A percentile compares a stretch with the other conserved stretches of the same genome.
Conservation (phyloP, 2,888 invertebrate genomes). For the Chrysina gloriosa region DNA sequence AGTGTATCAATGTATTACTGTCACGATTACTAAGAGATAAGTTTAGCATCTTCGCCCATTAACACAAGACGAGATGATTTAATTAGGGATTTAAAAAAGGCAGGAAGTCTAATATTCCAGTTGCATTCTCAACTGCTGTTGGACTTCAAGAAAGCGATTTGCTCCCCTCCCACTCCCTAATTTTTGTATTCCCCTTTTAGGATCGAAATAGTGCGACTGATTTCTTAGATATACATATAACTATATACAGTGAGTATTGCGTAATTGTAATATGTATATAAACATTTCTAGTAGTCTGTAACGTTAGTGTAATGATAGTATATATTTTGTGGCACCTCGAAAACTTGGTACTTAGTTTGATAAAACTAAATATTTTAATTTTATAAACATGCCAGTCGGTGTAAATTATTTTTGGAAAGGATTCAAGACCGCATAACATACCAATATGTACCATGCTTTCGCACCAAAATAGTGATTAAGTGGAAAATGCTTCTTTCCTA, state of each 20-base stretch:
- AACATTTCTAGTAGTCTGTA: slow-evolving; percentile 31
- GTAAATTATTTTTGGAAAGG: slow-evolving; percentile 37
- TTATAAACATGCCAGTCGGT: slow-evolving; percentile 29
- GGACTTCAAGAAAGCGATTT: background rate
- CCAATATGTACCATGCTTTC: slow-evolving; percentile 29
- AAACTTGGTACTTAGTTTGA: slow-evolving; percentile 35
- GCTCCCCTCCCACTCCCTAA: background rate
- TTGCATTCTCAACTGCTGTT: background rate
- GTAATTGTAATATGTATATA: slow-evolving; percentile 29
- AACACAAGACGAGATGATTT: background rate
- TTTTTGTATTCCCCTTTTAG: no score
- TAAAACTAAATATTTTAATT: slow-evolving; percentile 35
- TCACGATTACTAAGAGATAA: slow-evolving; percentile 40
- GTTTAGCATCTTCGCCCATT: slow-evolving; percentile 8
- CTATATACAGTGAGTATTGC: slow-evolving; percentile 28
- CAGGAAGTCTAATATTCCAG: slow-evolving; percentile 11
- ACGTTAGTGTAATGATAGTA: slow-evolving; percentile 29
- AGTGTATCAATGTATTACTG: slow-evolving; percentile 43
- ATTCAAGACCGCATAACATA: slow-evolving; percentile 27
- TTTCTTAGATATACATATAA: slow-evolving; percentile 29
- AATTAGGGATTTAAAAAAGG: background rate
- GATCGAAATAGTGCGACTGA: slow-evolving; percentile 3
- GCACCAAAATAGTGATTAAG: slow-evolving; percentile 34
- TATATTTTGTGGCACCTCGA: slow-evolving; percentile 38
- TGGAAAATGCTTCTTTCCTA: slow-evolving; percentile 30